These are phyloP conservation scores for Aldabrachelys gigantea DNA, from an alignment of 2,113 vertebrate species.

Conservation along the genomic window DNA sequence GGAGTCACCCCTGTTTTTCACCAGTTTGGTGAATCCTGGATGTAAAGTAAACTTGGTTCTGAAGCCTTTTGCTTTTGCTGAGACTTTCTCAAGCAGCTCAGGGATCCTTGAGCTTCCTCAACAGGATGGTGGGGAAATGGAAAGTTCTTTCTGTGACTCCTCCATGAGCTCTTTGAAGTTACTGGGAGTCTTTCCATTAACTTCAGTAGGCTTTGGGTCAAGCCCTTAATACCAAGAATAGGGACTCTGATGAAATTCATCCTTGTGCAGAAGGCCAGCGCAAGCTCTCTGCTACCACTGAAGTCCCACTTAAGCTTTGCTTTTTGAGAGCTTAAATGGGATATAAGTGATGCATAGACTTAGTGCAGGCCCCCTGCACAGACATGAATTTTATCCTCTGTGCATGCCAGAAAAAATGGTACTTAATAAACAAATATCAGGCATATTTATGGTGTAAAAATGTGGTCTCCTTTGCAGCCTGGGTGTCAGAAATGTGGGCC, in stretches of 20 bases:
- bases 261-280: background rate
- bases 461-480: background rate
- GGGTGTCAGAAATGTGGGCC: background rate
- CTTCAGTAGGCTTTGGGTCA: background rate
- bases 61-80: background rate
- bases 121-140: background rate
- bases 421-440: background rate
- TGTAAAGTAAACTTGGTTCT: background rate
- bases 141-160: background rate
- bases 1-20: background rate
- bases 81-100: background rate
- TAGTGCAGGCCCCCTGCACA: background rate
- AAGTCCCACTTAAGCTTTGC: background rate
- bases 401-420: background rate
- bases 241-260: background rate
- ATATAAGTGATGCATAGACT: background rate
- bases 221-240: background rate
- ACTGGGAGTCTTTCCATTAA: background rate
- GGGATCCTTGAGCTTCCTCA: background rate
- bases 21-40: background rate
- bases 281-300: background rate
- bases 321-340: background rate
- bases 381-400: background rate
- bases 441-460: background rate
- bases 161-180: background rate